A percentile compares a stretch with the other conserved stretches of the same genome.
phyloP scores from a whole-genome alignment of 1,140 invertebrate species.

The Eumeta japonica region DNA sequence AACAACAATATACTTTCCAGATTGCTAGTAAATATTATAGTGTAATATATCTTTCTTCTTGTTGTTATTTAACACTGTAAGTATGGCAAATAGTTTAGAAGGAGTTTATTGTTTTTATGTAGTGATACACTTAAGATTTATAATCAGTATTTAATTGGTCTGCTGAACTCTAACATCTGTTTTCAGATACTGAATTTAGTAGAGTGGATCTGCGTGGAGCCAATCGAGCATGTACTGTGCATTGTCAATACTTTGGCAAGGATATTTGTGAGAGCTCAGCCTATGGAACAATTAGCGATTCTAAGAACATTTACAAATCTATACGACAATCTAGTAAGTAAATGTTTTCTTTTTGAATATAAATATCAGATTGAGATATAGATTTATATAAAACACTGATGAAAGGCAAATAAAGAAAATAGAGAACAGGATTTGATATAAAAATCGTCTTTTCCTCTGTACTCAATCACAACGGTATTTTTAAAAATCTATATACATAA shows the following conservation, averaged over 20 bases:
- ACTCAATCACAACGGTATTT: no score
- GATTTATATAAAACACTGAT: no score
- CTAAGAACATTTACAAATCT: constrained; percentile 30
- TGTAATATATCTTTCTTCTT: neutral
- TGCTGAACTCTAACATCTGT: no score
- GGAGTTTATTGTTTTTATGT: neutral
- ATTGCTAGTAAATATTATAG: neutral
- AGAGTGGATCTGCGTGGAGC: constrained; percentile 39
- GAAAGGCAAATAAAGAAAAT: no score
- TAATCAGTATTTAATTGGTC: no score
- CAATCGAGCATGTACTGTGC: constrained; percentile 21
- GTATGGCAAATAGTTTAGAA: neutral
- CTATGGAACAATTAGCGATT: constrained; percentile 35
- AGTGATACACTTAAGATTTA: neutral
- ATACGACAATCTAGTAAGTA: constrained; percentile 45
- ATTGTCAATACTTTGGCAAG: constrained; percentile 26
- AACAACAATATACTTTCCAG: neutral
- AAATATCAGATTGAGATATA: no score
- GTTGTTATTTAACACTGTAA: neutral
- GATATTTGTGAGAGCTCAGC: constrained; percentile 22
- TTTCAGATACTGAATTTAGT: constrained; percentile 42
- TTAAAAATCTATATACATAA: no score
- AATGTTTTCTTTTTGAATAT: no score
- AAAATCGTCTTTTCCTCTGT: no score
- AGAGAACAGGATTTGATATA: no score